A percentile compares a stretch with the other conserved stretches of the same genome.
Evolutionary conservation across 2,113 vertebrate species (phyloP).

Genomic region (Gnathonemus echidnorhynchus): DNA sequence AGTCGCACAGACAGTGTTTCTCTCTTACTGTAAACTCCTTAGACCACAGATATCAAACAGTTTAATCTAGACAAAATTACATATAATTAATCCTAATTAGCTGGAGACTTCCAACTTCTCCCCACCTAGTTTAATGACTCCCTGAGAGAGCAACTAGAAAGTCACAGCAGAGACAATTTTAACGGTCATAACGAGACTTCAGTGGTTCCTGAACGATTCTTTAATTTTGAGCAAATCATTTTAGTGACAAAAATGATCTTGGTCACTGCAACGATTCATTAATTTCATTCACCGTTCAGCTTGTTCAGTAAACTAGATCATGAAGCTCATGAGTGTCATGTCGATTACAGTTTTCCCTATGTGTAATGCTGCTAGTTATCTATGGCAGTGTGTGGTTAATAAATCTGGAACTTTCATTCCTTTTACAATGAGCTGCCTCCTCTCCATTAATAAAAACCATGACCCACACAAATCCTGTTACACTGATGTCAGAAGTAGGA

Average conservation of each 20-base stretch:
- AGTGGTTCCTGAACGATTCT: neutral
- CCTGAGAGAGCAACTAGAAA: neutral
- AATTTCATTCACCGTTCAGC: neutral
- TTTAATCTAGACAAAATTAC: constrained; percentile 11
- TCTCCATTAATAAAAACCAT: neutral
- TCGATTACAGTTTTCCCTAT: neutral
- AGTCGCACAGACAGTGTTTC: neutral
- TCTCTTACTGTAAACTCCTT: neutral
- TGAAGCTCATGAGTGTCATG: neutral
- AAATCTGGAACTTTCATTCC: neutral
- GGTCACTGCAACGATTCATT: neutral
- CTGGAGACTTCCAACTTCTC: neutral
- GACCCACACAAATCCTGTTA: neutral
- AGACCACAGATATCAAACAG: neutral
- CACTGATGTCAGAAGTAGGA: neutral
- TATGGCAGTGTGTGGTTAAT: neutral
- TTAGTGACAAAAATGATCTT: neutral
- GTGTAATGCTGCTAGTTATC: neutral
- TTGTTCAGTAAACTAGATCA: neutral
- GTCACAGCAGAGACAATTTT: neutral
- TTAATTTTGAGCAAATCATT: neutral
- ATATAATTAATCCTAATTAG: neutral
- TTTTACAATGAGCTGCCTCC: neutral
- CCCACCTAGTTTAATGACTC: neutral
- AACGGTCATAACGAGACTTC: neutral